Percentiles rank a stretch among this genome's conserved stretches.
These are phyloP conservation scores for Shargacucullia verbasci DNA, from an alignment of 2,888 invertebrate genomes.

Conservation along the genomic window DNA sequence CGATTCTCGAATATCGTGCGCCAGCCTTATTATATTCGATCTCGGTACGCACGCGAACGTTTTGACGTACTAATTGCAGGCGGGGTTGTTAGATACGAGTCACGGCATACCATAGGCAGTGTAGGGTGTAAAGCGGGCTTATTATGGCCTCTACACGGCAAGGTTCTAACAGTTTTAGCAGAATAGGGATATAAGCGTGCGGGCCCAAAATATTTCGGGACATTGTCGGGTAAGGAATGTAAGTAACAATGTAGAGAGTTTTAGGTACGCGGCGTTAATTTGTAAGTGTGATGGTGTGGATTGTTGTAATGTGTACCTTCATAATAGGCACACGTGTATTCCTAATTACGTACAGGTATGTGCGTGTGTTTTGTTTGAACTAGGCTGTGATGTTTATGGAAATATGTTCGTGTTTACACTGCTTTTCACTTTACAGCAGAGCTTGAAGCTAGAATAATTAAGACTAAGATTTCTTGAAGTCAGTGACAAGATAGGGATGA, in stretches of 20 bases:
- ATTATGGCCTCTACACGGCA: conserved; percentile 51
- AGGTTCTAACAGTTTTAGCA: conserved; percentile 57
- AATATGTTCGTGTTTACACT: conserved; percentile 35
- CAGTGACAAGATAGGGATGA: conserved; percentile 2
- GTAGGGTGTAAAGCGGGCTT: conserved; percentile 55
- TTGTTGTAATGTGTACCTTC: conserved; percentile 31
- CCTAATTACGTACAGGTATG: conserved; percentile 29
- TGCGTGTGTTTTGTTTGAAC: conserved; percentile 25
- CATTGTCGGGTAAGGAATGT: conserved; percentile 63
- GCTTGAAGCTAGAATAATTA: conserved; percentile 3
- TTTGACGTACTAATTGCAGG: conserved; percentile 77
- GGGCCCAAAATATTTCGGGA: conserved; percentile 61
- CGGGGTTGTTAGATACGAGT: conserved; percentile 65
- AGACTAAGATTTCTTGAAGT: conserved; percentile 11
- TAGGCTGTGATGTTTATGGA: conserved; percentile 23
- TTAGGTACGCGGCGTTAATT: conserved; percentile 48
- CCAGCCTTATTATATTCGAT: conserved; percentile 76
- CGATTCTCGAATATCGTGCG: conserved; percentile 73
- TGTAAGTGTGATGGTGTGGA: conserved; percentile 44
- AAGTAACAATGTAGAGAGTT: conserved; percentile 57
- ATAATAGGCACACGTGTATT: conserved; percentile 17
- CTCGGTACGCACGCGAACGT: conserved; percentile 78
- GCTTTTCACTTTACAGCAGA: conserved; percentile 39
- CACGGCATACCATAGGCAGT: conserved; percentile 64
- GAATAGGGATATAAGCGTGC: conserved; percentile 55